A percentile compares a stretch with the other conserved stretches of the same genome.
phyloP scores from a whole-genome alignment of 1,140 invertebrate species.

The Zaprionus nigranus region DNA sequence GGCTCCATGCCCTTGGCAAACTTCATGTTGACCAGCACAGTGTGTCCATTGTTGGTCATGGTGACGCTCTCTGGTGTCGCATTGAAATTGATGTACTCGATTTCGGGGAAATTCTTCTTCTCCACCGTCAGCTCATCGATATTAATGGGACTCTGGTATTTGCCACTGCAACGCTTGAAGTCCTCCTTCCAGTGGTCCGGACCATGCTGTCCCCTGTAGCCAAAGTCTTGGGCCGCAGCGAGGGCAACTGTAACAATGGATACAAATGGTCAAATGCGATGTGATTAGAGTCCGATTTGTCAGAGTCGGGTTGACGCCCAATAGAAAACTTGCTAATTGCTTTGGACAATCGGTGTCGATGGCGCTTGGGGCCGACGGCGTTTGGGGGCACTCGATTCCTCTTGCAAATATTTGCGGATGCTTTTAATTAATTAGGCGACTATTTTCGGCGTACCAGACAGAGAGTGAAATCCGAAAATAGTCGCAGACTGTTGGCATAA shows the following conservation, averaged over 20 bases:
- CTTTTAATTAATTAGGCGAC: constrained; percentile 12
- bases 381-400: not conserved
- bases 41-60: constrained; percentile 91
- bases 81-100: constrained; percentile 87
- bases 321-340: constrained; percentile 28
- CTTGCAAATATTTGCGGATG: constrained; percentile 6
- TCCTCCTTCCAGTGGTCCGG: constrained; percentile 89
- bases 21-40: constrained; percentile 87
- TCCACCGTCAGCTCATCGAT: constrained; percentile 89
- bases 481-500: constrained; percentile 8
- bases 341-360: not conserved
- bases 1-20: constrained; percentile 85
- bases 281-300: not conserved
- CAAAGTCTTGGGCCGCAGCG: constrained; percentile 55
- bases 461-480: constrained; percentile 13
- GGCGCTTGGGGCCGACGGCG: not conserved
- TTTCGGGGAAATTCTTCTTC: constrained; percentile 83
- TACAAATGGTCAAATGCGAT: not conserved
- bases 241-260: constrained; percentile 33
- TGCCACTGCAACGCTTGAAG: constrained; percentile 89
- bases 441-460: constrained; percentile 9
- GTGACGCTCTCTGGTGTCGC: constrained; percentile 85
- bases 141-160: constrained; percentile 93
- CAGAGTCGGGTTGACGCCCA: not conserved
- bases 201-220: constrained; percentile 85